Base-by-base conservation (phyloP, 2,888 invertebrate species). In the Zaprionus lineosus region DNA sequence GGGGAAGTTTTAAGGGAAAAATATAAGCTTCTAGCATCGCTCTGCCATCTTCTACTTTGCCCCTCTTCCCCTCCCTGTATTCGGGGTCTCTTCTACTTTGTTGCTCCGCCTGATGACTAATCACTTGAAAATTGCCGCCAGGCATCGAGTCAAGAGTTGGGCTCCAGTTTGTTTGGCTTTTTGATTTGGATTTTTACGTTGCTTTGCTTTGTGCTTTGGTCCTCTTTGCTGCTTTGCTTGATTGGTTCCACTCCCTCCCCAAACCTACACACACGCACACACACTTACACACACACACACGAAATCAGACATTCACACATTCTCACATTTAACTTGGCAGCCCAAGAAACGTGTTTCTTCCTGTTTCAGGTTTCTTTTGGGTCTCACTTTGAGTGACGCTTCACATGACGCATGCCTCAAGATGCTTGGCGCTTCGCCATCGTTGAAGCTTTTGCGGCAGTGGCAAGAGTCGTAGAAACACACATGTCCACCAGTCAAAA, bases 71-170 rank as follows among this genome's bases (percentile, higher is more conserved):
- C 28, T 29, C 41, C 18, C 37, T 36, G 12, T 36, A 21, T 7
- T 15, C 6, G n/a, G n/a, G n/a, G 4, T 29, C 14, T 31, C 16
- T 4, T 37, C 47, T 58, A 47, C 50, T 39, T 44, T 36, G 46
- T 41, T 64, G 31, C 41, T 43, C 44, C 52, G 59, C 43, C 56
- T 46, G 82, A 66, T 86, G 82, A 82, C 86, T 82, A 82, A 82
- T 84, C 82, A 74, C 74, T 70, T 58, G 64, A 73, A 84, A 72
- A 82, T 86, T 84, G 84, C 77, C 77, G 55, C 65, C 70, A 73
- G 63, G 41, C 40, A 60, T 36, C 39, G 47, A 51, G 40, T 33
- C 26, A 29, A 43, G 60, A 34, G 50, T 56, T 34, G 28, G 59
- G 69, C 64, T 59, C 37, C 59, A 74, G 61, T 60, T 66, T 72